Base-by-base conservation (phyloP, 2,113 vertebrate genomes). In the Vombatus ursinus region DNA sequence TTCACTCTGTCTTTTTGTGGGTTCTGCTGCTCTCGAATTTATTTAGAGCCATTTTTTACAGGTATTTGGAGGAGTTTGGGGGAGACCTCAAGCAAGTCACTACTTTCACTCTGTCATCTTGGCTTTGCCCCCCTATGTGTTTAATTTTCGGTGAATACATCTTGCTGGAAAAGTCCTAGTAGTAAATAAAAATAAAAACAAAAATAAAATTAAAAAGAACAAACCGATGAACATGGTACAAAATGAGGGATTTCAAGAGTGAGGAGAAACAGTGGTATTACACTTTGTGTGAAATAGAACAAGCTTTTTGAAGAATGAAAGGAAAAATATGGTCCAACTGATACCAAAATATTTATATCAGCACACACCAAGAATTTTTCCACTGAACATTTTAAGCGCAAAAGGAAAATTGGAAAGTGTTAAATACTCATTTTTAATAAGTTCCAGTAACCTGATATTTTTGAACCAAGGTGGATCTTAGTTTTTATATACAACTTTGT, bases 321-420 rank as follows among this genome's bases (percentile, higher is more conserved):
- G 12, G 8, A 61, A 93, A 52, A 96, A 93, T 26, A 54, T 94
- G 9, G 50, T 96, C 91, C 92, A 77, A 93, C 95, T 97, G 95
- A 98, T 92, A 96, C 89, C 95, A 96, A n/a, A 94, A 98, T 98
- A 95, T 98, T 98, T 98, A 97, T 94, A 97, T 98, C 97, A 97
- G 97, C 93, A 97, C 96, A 98, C 98, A 97, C 96, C 96, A 53
- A 12, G 95, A 11, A 48, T 98, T 96, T 96, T 96, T 96, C 92
- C 23, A 53, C 52, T 50, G 24, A 49, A 47, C 97, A 54, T 91
- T 98, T 77, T 93, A 94, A 91, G 95, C 95, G 51, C 97, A 97
- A 97, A 95, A 94, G 96, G 23, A 95, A 93, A 96, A 94, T 91
- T 2, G 0, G 57, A 93, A 84, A 91, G 50, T 0, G 93, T 92